Evolutionary conservation across 1,140 invertebrate genomes (phyloP), one percentile per base, ranked within the genome.

Genomic region (Drosophila neocordata): DNA sequence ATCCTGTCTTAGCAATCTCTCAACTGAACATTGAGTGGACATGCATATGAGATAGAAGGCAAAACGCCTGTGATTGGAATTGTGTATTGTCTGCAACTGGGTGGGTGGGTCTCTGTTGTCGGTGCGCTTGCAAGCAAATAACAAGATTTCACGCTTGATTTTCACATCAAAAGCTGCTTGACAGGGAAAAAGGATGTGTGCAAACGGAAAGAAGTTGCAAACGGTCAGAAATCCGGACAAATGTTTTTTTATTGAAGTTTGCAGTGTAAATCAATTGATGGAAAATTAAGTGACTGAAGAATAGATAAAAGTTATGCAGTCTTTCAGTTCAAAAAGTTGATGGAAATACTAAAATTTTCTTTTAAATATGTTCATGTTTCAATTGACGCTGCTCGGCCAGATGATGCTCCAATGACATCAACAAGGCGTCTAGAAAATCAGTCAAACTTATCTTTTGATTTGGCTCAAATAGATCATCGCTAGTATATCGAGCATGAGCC

Each of bases 401-500:
- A 52, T 91, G 77, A 18, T 90, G 76, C 11, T 91, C 74, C 9
- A 92, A 59, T 1, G 92, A 88, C 41, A 71, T 37, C 9, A 77
- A 38, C 80, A 92, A 77, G n/a, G 89, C 79, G 44, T 91, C 80
- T n/a, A 92, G 59, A 59, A 92, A 92, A 61, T 90, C 66, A 12
- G 76, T 56, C 12, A 92, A 58, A 12, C 60, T 63, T 31, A 91
- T 89, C 65, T 83, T 83, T 31, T 87, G 38, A 24, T 75, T 37
- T 20, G 78, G 8, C 35, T 90, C 83, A 35, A 87, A 91, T 1
- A 74, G 18, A 22, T 74, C 62, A 13, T 61, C 79, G 31, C 57
- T 70, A 2, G 79, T 78, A 69, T 92, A 92, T 35, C 94, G 91
- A 18, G 95, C 95, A 76, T 95, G 93, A 9, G 97, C 96, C 61